Evolutionary conservation across 1,140 invertebrate genomes (phyloP).

Genomic region (Protaetia brevitarsis): DNA sequence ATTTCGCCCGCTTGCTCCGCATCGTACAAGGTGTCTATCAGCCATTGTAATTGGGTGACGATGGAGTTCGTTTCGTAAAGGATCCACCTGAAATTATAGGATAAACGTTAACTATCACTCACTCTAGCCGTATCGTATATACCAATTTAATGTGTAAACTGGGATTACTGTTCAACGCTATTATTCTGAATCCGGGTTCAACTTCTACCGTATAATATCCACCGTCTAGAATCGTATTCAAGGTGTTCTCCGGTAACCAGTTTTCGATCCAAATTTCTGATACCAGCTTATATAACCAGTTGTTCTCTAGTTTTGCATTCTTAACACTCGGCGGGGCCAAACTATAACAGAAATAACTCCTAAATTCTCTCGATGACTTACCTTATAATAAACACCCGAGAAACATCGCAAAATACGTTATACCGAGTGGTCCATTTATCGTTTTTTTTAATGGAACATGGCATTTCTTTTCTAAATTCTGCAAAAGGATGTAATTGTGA

Average conservation of each 20-base stretch:
- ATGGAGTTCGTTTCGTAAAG: constrained; percentile 58
- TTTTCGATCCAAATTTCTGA: constrained; percentile 58
- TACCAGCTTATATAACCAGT: constrained; percentile 65
- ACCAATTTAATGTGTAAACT: constrained; percentile 70
- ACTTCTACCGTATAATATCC: constrained; percentile 68
- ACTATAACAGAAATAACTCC: constrained; percentile 16
- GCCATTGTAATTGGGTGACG: constrained; percentile 71
- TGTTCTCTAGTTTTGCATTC: constrained; percentile 53
- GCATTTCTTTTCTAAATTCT: too few species aligned
- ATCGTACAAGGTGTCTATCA: constrained; percentile 63
- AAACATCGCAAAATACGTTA: too few species aligned
- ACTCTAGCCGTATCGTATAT: constrained; percentile 37
- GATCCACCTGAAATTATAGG: constrained; percentile 54
- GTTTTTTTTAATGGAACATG: too few species aligned
- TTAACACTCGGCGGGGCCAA: constrained; percentile 21
- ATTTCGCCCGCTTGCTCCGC: constrained; percentile 67
- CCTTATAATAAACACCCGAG: too few species aligned
- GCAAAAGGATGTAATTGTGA: too few species aligned
- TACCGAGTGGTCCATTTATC: too few species aligned
- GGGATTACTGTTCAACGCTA: constrained; percentile 71
- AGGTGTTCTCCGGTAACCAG: constrained; percentile 61
- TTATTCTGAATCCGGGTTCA: constrained; percentile 63
- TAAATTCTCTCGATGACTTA: neutral
- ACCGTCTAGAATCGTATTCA: constrained; percentile 57
- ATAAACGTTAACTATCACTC: too few species aligned